Evolutionary conservation across 2,888 invertebrate species (phyloP), one percentile per base, ranked within the genome.

Genomic region (Dryobota labecula): DNA sequence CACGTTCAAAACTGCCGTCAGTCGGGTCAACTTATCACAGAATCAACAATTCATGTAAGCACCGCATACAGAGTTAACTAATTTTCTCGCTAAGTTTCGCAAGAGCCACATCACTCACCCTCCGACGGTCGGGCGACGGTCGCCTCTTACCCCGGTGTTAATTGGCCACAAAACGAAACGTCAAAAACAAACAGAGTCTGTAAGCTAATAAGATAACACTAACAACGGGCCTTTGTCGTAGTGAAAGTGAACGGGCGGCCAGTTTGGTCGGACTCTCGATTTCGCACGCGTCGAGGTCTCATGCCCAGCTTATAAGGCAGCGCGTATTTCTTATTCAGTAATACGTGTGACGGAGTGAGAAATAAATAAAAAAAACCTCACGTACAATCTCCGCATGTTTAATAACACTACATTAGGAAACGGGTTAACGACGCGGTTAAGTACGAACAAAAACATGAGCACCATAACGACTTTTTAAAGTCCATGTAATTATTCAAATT

Each of bases 221-320:
- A 89, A 90, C 87, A 74, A 75, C 87, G 81, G 69, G 85, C 84
- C 85, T 89, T 88, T 90, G 89, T 89, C 58, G 85, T 83, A 91
- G 92, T 92, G 92, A 93, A 93, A 92, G 92, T 91, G 92, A 91
- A 88, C 87, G 91, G 88, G 81, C 83, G 70, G 86, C 81, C 82
- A 84, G 80, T 86, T 84, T 82, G 84, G 88, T 85, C 86, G 73
- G 87, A 91, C 90, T 91, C 91, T 92, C 92, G 91, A 92, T 93
- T 93, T 94, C 92, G 92, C 90, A 91, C 86, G 87, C 82, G 86
- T 84, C 89, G 90, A 90, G 89, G 90, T 89, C 89, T 85, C 85
- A 80, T 84, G 84, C 77, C 60, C 79, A 62, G 62, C 83, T 82
- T n/a, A n/a, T 84, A 87, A 86, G 86, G 81, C 85, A 86, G 68